Conservation (phyloP, 2,888 invertebrate genomes). For the Chaitophorus viminalis region DNA sequence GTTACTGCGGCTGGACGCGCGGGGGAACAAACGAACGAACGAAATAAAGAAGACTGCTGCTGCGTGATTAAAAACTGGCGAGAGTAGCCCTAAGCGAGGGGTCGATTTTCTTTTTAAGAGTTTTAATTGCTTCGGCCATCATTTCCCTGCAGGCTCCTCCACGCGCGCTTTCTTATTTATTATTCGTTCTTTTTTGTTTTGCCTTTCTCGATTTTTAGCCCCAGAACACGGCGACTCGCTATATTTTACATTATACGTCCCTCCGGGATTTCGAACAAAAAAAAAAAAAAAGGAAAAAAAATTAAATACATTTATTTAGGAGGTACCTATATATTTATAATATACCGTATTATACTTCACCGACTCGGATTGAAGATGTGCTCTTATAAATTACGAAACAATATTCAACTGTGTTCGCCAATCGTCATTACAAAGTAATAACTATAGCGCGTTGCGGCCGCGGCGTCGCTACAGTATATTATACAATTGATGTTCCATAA, state of each 20-base stretch:
- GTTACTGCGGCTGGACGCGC: slow-evolving; percentile 31
- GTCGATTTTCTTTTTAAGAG: slow-evolving; percentile 66
- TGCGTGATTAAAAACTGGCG: slow-evolving; percentile 63
- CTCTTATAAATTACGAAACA: neutral
- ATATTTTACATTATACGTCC: slow-evolving; percentile 28
- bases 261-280: slow-evolving; percentile 30
- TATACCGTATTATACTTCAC: neutral
- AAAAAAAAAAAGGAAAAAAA: neutral
- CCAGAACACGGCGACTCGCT: slow-evolving; percentile 47
- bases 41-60: slow-evolving; percentile 63
- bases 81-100: slow-evolving; percentile 63
- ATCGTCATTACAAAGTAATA: neutral
- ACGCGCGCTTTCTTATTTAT: slow-evolving; percentile 64
- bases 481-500: too few relatives aligned
- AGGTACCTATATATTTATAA: neutral
- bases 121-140: slow-evolving; percentile 66
- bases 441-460: too few relatives aligned
- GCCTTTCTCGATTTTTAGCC: slow-evolving; percentile 59
- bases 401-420: neutral
- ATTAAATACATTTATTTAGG: too few relatives aligned
- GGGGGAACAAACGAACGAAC: slow-evolving; percentile 61
- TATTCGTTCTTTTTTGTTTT: slow-evolving; percentile 62
- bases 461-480: neutral
- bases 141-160: slow-evolving; percentile 64
- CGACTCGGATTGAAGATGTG: slow-evolving; percentile 1